Evolutionary conservation across 2,797 vertebrate genomes (phyloP).

Genomic region (Xiphophorus birchmanni): DNA sequence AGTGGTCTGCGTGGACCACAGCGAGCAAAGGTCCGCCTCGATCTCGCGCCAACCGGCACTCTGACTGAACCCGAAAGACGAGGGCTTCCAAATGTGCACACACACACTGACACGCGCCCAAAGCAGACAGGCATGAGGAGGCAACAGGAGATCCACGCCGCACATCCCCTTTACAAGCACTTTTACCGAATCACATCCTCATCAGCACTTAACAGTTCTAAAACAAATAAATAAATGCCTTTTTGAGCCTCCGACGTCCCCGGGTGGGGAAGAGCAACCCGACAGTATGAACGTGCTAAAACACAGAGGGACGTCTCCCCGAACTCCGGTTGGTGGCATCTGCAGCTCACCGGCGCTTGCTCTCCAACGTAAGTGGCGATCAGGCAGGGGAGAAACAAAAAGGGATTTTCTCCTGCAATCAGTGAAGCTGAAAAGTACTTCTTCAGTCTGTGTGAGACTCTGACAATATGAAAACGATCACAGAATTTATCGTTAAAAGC

Average conservation of each 20-base stretch:
- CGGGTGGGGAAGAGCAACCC: conserved; percentile 24
- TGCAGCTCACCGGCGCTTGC: conserved; percentile 9
- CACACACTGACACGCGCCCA: conserved; percentile 6
- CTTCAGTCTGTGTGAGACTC: neutral
- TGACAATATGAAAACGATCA: neutral
- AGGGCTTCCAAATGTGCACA: conserved; percentile 30
- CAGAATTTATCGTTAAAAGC: neutral
- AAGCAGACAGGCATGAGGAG: neutral
- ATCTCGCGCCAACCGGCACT: conserved; percentile 29
- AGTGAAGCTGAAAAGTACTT: neutral
- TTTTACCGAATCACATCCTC: conserved; percentile 50
- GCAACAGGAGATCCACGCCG: conserved; percentile 22
- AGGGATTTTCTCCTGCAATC: neutral
- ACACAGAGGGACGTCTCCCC: conserved; percentile 13
- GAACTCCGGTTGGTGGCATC: conserved; percentile 20
- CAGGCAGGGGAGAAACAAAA: neutral
- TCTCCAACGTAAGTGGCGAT: neutral
- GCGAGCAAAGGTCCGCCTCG: conserved; percentile 34
- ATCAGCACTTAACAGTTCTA: conserved; percentile 56
- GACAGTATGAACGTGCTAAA: conserved; percentile 17
- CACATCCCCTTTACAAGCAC: conserved; percentile 40
- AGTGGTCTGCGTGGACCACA: conserved; percentile 45
- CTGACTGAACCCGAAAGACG: conserved; percentile 55
- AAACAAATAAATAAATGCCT: conserved; percentile 20
- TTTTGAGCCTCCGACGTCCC: conserved; percentile 14